Evolutionary conservation across 2,797 vertebrate species (phyloP), one percentile per base, ranked within the genome.

Genomic region (Lutjanus argentimaculatus): DNA sequence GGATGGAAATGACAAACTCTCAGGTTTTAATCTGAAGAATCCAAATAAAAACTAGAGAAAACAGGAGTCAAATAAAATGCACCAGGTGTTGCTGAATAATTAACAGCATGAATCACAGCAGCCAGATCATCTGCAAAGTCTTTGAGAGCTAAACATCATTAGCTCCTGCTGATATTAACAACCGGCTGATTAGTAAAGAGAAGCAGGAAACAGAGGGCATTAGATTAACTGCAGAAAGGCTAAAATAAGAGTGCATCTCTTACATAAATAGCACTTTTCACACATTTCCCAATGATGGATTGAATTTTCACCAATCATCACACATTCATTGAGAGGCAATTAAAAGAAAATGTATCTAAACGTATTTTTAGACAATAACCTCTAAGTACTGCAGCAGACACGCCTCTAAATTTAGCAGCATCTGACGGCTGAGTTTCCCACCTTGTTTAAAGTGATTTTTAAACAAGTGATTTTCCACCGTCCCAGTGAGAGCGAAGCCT

Each of bases 381-480:
- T 58, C 16, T 11, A 5, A 17, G 36, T 65, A 22, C 52, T 42
- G 13, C 16, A 22, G 43, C 6, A 36, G 55, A 53, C 67, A 19
- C 58, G 36, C 36, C 30, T 80, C 78, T 77, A 72, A 61, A 71
- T 66, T 72, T 49, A 77, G 67, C 43, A 68, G 46, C 6, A 1
- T 49, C 7, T 51, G 30, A 4, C 49, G 53, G 30, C 11, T 21
- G 30, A 36, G 30, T 36, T 36, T 36, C 30, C 67, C 19, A 59
- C 36, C 78, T 55, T 25, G 19, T 57, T 56, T 49, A 67, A 74
- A 58, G 45, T 11, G 25, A 61, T 63, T 71, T 65, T 70, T 22
- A 65, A 75, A 83, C 67, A 46, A 75, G 74, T 19, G 64, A 77
- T 64, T 85, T 87, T 89, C 84, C 85, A 83, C 13, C 6, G 0